phyloP scores from a whole-genome alignment of 2,113 vertebrate species.

The Herpetotheres cachinnans region DNA sequence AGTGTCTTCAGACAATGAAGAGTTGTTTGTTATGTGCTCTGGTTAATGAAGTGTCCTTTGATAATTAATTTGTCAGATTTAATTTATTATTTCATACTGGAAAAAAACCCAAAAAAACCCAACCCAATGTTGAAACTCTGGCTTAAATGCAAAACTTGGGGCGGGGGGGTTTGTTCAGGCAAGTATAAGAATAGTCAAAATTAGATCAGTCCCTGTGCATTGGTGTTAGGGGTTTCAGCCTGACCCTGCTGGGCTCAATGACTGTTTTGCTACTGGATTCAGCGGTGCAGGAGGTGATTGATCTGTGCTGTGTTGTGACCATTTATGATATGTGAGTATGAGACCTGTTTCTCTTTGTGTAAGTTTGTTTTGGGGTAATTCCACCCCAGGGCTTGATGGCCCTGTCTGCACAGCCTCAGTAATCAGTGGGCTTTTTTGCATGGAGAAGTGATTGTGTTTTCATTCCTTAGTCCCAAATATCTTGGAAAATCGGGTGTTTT shows the following conservation, averaged over 20 bases:
- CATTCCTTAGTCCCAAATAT: not conserved
- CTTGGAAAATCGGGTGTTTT: not conserved
- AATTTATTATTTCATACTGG: not conserved
- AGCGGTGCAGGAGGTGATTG: not conserved
- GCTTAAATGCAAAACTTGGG: not conserved
- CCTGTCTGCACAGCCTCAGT: rapidly evolving
- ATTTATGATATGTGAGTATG: rapidly evolving
- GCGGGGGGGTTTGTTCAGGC: rapidly evolving
- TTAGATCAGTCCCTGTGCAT: not conserved
- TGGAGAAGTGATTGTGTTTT: not conserved
- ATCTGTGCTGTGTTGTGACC: not conserved
- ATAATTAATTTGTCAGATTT: not conserved
- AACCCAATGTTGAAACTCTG: not conserved
- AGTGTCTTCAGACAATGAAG: not conserved
- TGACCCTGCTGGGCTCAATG: not conserved
- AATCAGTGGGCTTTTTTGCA: rapidly evolving
- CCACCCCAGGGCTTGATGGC: too few species aligned
- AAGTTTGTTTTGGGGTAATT: not conserved
- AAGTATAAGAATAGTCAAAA: not conserved
- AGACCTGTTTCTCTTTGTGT: rapidly evolving
- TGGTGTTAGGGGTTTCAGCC: not conserved
- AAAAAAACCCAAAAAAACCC: not conserved
- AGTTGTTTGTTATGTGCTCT: not conserved
- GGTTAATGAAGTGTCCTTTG: constrained; percentile 2
- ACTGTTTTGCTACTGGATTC: rapidly evolving